These are phyloP conservation scores for Iguana delicatissima DNA, from an alignment of 2,797 vertebrate genomes.

Conservation along the genomic window DNA sequence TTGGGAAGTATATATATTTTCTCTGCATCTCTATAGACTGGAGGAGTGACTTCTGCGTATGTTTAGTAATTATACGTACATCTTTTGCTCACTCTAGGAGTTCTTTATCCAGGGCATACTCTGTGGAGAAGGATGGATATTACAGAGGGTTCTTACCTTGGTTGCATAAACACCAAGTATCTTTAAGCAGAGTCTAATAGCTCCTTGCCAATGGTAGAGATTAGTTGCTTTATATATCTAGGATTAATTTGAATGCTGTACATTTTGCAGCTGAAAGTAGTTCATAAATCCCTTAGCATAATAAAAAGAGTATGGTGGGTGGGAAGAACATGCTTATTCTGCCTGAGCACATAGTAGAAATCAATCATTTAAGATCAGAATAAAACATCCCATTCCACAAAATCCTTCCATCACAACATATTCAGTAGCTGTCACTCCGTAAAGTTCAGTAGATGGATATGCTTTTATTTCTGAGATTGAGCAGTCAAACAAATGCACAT, in stretches of 20 bases:
- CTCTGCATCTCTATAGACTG: too few species aligned
- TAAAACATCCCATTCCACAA: constrained; percentile 19
- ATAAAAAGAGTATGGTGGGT: neutral
- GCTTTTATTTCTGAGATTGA: constrained; percentile 40
- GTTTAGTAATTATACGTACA: neutral
- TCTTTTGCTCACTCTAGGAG: neutral
- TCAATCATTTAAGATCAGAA: constrained; percentile 42
- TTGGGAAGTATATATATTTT: neutral
- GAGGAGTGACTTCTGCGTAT: neutral
- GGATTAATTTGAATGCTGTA: constrained; percentile 25
- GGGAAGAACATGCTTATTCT: constrained; percentile 14
- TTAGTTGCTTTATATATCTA: constrained; percentile 10
- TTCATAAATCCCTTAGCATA: constrained; percentile 12
- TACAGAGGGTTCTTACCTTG: neutral
- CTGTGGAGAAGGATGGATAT: neutral
- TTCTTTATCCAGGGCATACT: neutral
- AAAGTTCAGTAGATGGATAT: constrained; percentile 40
- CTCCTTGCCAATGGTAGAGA: neutral
- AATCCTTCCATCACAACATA: constrained; percentile 45
- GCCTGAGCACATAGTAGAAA: constrained; percentile 22
- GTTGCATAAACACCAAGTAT: neutral
- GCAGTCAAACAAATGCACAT: constrained; percentile 34
- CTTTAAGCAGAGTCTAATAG: neutral
- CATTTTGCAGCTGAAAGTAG: constrained; percentile 19
- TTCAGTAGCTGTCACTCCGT: constrained; percentile 39